phyloP scores from a whole-genome alignment of 2,113 vertebrate genomes.

The Rhizomys pruinosus region DNA sequence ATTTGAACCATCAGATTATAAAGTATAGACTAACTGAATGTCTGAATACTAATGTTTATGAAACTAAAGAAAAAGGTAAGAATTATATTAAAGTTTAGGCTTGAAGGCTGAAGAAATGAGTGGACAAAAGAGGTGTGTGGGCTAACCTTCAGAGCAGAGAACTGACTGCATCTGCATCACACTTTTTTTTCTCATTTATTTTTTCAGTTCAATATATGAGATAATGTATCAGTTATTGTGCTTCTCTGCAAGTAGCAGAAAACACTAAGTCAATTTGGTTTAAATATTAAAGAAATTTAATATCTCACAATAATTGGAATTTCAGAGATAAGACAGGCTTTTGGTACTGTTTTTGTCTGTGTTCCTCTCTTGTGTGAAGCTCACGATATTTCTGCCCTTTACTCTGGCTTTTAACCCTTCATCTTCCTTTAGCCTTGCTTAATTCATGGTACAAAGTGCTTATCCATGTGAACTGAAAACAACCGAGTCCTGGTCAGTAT shows the following conservation, averaged over 20 bases:
- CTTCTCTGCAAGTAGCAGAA: conserved; percentile 74
- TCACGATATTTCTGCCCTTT: conserved; percentile 33
- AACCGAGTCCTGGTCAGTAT: neutral
- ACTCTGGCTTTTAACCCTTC: conserved; percentile 61
- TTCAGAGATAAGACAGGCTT: conserved; percentile 73
- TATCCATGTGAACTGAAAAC: neutral
- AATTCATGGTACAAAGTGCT: neutral
- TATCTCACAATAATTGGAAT: conserved; percentile 80
- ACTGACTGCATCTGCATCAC: conserved; percentile 5
- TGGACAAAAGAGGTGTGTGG: neutral
- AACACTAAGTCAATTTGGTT: conserved; percentile 75
- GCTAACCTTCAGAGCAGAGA: neutral
- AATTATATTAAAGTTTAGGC: neutral
- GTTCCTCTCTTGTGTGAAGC: conserved; percentile 17
- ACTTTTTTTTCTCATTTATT: conserved; percentile 76
- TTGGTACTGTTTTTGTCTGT: conserved; percentile 41
- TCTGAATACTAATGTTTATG: neutral
- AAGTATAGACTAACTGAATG: neutral
- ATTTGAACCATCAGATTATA: neutral
- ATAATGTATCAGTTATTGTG: conserved; percentile 79
- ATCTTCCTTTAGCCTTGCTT: neutral
- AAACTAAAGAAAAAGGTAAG: neutral
- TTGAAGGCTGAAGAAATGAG: neutral
- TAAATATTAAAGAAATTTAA: conserved; percentile 82
- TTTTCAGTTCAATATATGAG: conserved; percentile 76